Conservation (phyloP, 2,113 vertebrate genomes). For the Anarrhichthys ocellatus region DNA sequence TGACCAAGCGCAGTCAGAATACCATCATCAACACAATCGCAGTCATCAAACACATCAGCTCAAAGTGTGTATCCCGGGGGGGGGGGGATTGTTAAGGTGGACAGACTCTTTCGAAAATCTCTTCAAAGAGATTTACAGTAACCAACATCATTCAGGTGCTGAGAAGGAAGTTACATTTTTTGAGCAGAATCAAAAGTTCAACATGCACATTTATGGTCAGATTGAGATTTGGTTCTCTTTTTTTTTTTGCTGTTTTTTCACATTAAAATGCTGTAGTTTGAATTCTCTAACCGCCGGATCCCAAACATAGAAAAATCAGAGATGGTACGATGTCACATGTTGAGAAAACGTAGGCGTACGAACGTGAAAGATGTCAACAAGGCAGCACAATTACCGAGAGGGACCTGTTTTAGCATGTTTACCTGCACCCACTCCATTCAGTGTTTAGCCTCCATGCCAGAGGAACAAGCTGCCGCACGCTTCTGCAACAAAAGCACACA, state of each 20-base stretch:
- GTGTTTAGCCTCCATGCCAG: slow-evolving; percentile 44
- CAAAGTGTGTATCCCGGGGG: not conserved
- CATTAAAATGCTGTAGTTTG: not conserved
- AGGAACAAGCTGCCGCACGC: slow-evolving; percentile 73
- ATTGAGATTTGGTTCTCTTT: not conserved
- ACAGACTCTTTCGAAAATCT: slow-evolving; percentile 5
- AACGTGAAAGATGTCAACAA: slow-evolving; percentile 53
- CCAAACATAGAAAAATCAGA: slow-evolving; percentile 6
- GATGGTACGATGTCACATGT: slow-evolving; percentile 14
- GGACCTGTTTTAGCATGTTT: slow-evolving; percentile 74
- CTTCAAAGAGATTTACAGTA: slow-evolving; percentile 20
- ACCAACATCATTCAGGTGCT: slow-evolving; percentile 10
- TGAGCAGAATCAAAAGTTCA: slow-evolving; percentile 15
- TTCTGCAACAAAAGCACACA: slow-evolving; percentile 62
- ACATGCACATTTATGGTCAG: not conserved
- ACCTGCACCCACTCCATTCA: slow-evolving; percentile 76
- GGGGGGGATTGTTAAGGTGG: slow-evolving; percentile 1
- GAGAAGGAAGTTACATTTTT: not conserved
- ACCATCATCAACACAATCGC: slow-evolving; percentile 39
- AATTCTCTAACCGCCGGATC: not conserved
- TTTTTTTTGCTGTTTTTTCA: not conserved
- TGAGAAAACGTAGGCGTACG: slow-evolving; percentile 57
- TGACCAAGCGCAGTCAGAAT: slow-evolving; percentile 52
- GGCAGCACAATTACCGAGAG: slow-evolving; percentile 34
- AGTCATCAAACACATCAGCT: slow-evolving; percentile 44